Conservation (phyloP, 2,888 invertebrate species). For the Rotaria magnacalcarata region DNA sequence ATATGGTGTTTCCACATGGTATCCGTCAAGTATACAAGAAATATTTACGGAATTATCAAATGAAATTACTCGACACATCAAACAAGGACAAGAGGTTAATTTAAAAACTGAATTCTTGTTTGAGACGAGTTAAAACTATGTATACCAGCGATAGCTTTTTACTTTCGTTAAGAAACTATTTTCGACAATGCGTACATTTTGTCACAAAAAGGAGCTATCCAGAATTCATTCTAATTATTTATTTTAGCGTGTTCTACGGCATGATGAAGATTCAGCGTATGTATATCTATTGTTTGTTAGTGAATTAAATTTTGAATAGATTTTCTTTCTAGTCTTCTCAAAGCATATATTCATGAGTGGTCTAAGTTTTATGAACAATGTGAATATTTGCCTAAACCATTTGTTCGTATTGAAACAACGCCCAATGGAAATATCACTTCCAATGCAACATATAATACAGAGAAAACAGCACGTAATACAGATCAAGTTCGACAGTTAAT, state of each 20-base stretch:
- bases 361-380: conserved; percentile 95
- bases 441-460: conserved; percentile 54
- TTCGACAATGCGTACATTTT: too few relatives aligned
- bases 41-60: conserved; percentile 80
- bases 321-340: conserved; percentile 65
- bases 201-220: too few relatives aligned
- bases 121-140: too few relatives aligned
- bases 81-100: conserved; percentile 75
- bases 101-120: not conserved
- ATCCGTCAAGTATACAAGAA: conserved; percentile 84
- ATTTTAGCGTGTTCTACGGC: conserved; percentile 72
- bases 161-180: too few relatives aligned
- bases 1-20: conserved; percentile 92
- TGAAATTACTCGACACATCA: conserved; percentile 87
- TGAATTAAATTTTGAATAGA: conserved; percentile 16
- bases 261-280: conserved; percentile 76
- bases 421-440: conserved; percentile 69
- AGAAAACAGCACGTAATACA: not conserved
- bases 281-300: not conserved
- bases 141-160: too few relatives aligned
- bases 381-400: conserved; percentile 89
- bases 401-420: conserved; percentile 81
- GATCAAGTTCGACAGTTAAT: conserved; percentile 68
- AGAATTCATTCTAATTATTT: not conserved
- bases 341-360: conserved; percentile 96